Evolutionary conservation across 2,888 invertebrate genomes (phyloP), one percentile per base, ranked within the genome.

Genomic region (Torymus tubicola): DNA sequence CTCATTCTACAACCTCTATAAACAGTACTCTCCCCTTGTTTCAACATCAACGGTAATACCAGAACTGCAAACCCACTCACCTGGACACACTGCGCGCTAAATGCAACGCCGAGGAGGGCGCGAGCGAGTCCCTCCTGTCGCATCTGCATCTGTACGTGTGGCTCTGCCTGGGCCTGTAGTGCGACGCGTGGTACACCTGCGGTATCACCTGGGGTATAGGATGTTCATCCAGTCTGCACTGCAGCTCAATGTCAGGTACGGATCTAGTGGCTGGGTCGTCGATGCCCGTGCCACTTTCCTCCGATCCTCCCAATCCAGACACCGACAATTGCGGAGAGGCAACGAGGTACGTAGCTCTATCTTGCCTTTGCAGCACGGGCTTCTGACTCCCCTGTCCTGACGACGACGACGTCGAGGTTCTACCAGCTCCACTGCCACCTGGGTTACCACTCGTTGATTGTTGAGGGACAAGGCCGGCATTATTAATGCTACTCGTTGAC

Each of bases 291-390:
- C 93, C 93, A 86, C 94, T 94, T 90, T 96, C 96, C 91, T 96
- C 96, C 85, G 96, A 96, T 74, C 96, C 95, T 57, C 95, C 95
- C 84, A 94, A 92, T 3, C 93, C 94, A 79, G 91, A 91, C 76
- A 93, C 93, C 63, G 96, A 96, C 83, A 96, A 92, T 88, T 95
- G 93, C 55, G 93, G 93, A 85, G 94, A 94, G 80, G 95, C 93
- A 81, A 94, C 91, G 90, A 94, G 93, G 88, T 94, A 94, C 72
- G 96, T 96, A 68, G 96, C 96, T 86, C 96, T 95, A 92, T 96
- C 96, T 92, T 96, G 96, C 84, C 96, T 93, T 92, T 96, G 96
- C 84, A 96, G 92, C 83, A 96, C 95, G 84, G 96, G 96, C 90
- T 96, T 96, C 80, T 42, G 42, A 42, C 96, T 96, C 80, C 87